Percentiles rank a stretch among this genome's conserved stretches.
These are phyloP conservation scores for Stenurella melanura DNA, from an alignment of 2,888 invertebrate species.

Conservation along the genomic window DNA sequence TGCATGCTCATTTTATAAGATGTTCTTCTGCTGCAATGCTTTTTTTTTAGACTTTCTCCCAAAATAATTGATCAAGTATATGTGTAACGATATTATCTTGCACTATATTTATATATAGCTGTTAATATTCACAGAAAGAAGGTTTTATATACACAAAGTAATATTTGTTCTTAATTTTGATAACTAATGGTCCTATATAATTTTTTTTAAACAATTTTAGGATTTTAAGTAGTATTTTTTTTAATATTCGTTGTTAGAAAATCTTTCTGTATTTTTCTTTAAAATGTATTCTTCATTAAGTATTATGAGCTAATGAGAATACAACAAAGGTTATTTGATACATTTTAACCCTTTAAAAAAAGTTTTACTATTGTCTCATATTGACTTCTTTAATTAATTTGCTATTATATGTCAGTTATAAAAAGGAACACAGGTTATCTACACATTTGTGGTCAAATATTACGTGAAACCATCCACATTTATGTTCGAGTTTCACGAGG, in stretches of 20 bases:
- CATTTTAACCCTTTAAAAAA: no score
- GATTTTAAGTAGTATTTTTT: no score
- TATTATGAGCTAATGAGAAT: neutral
- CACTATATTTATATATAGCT: neutral
- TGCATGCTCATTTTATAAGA: constrained; percentile 16
- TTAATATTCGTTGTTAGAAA: neutral
- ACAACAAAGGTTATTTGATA: neutral
- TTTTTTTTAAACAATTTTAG: neutral
- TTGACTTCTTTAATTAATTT: no score
- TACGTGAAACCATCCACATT: no score
- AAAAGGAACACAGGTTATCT: no score
- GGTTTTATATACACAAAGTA: neutral
- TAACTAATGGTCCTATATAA: neutral
- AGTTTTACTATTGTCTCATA: no score
- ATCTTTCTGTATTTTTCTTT: neutral
- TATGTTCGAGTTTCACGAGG: no score
- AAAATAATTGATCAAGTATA: constrained; percentile 2
- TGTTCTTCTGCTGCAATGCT: constrained; percentile 13
- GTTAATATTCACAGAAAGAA: constrained; percentile 2
- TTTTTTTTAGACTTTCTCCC: constrained; percentile 9
- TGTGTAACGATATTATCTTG: neutral
- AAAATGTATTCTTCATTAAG: neutral
- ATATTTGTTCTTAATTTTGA: neutral
- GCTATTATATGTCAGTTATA: no score
- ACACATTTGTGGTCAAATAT: no score